Evolutionary conservation across 2,113 vertebrate genomes (phyloP), one percentile per base, ranked within the genome.

Genomic region (Archilochus colubris): DNA sequence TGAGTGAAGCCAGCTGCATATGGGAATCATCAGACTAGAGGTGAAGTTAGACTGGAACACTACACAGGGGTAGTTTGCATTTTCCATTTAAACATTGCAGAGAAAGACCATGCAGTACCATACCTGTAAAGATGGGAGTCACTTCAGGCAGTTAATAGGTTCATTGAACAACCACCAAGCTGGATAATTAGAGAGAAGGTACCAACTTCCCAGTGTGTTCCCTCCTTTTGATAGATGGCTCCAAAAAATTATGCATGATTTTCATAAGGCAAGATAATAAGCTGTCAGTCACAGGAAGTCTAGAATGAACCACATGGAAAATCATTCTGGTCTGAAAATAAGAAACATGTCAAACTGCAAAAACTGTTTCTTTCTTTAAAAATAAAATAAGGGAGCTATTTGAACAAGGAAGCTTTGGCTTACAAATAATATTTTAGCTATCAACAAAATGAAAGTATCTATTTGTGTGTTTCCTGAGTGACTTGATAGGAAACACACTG

Each of bases 281-380:
- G 58, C 66, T 93, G 81, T 59, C 91, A 79, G 74, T 58, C 2
- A 2, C 38, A 66, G 83, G 58, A 92, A 91, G 61, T 43, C 74
- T 93, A 46, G 50, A 89, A 58, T 72, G 62, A 94, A 87, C 66
- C 66, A 89, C 43, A 89, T 40, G 89, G 64, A 87, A 93, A 95
- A 87, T 87, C 70, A 92, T 66, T 36, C 40, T 1, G 0, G n/a
- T 75, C 50, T 93, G 89, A 80, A 89, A 94, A 91, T 23, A 89
- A 92, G 66, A 91, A 92, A 86, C 21, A 73, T 15, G 46, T 61
- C 66, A 85, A 87, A 75, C 27, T 79, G 74, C 66, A 58, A 64
- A 87, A 87, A 2, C 24, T 46, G 58, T 51, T 64, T 86, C 6
- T 81, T 82, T 67, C 27, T 86, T 89, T 79, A 57, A 78, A 88